Conservation (phyloP, 2,113 vertebrate genomes). For the Regulus satrapa region DNA sequence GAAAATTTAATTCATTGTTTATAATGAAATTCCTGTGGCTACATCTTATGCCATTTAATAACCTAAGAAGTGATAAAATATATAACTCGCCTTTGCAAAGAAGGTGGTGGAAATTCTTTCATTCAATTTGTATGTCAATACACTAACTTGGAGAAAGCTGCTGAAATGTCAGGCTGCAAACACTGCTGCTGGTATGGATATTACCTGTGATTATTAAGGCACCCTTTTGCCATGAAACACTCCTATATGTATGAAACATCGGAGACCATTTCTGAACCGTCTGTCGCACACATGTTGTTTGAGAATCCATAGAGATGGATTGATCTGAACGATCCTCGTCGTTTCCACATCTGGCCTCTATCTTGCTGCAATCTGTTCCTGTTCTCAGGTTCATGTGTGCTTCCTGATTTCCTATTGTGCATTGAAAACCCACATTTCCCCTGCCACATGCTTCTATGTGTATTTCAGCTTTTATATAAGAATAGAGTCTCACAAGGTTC, state of each 20-base stretch:
- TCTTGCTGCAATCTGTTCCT: neutral
- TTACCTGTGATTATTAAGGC: neutral
- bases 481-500: neutral
- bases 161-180: neutral
- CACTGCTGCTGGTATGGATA: neutral
- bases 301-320: neutral
- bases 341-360: constrained; percentile 28
- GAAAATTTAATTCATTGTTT: neutral
- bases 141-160: neutral
- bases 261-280: neutral
- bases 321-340: neutral
- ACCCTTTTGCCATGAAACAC: neutral
- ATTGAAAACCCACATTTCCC: constrained; percentile 1
- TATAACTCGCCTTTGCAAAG: neutral
- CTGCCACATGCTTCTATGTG: neutral
- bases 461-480: neutral
- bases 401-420: constrained; percentile 38
- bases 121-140: neutral
- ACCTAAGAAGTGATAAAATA: neutral
- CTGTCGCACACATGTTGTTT: neutral
- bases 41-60: neutral
- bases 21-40: neutral
- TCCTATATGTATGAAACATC: rapidly evolving
- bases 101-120: neutral
- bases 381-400: neutral